These are phyloP conservation scores for Smutsia temminckii DNA, from an alignment of 2,797 vertebrate genomes.

Conservation along the genomic window DNA sequence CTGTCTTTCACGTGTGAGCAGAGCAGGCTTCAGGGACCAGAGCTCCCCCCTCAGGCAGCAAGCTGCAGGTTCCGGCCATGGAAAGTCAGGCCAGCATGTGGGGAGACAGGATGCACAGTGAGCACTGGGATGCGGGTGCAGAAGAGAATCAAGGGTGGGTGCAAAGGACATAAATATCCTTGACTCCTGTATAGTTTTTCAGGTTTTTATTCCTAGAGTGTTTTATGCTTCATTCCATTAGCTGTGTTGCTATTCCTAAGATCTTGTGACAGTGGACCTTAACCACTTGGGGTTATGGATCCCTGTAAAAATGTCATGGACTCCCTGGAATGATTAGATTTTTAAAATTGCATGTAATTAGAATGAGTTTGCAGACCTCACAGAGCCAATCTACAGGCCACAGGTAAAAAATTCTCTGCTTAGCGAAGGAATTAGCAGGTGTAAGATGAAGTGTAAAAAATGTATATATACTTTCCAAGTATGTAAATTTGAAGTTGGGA, in stretches of 20 bases:
- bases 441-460: background rate
- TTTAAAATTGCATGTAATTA: background rate
- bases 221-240: background rate
- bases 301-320: background rate
- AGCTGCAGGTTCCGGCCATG: background rate
- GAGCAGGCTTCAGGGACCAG: background rate
- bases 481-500: background rate
- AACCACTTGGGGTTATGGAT: background rate
- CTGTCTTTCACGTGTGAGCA: background rate
- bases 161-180: background rate
- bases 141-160: background rate
- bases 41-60: background rate
- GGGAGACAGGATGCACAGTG: rapidly evolving
- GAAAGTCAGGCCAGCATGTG: background rate
- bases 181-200: background rate
- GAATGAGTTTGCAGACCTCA: background rate
- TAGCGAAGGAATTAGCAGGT: background rate
- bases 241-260: background rate
- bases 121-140: background rate
- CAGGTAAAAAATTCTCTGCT: background rate
- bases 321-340: background rate
- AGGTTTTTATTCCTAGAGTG: background rate
- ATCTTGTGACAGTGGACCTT: background rate
- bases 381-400: background rate
- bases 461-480: background rate